Evolutionary conservation across 1,140 invertebrate genomes (phyloP), one percentile per base, ranked within the genome.

Genomic region (Aphelenchoides fujianensis): DNA sequence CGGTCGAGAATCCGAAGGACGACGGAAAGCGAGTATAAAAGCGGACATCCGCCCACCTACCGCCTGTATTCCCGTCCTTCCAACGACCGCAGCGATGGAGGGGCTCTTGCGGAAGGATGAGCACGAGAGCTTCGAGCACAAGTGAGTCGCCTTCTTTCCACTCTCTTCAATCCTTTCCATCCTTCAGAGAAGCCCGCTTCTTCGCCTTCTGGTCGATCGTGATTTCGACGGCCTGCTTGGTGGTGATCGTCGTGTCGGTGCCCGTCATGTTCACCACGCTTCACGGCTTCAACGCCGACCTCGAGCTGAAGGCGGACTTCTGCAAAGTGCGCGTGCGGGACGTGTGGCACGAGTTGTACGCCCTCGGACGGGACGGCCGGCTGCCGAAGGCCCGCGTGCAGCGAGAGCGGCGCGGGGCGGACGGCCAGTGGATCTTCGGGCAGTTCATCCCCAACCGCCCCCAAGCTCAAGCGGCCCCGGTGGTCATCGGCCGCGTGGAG

Each of bases 321-420:
- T 76, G 75, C 41, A 53, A 53, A 31, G 32, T 76, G 9, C 77
- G 77, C 12, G 64, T 76, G 52, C 79, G 73, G 34, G 78, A 76
- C 37, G 30, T 76, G 48, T 78, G 61, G 61, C 36, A 12, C n/a
- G 54, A 76, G 57, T 69, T 76, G 57, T 79, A 74, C 53, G 36
- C n/a, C 0, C 55, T 74, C 61, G 72, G 74, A 19, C 41, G 57
- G 30, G 54, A 63, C 16, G 72, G 36, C 7, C 36, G n/a, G n/a
- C 31, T 53, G 32, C 63, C 63, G 19, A 36, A 55, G 28, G 67
- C 63, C 23, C 5, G 16, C n/a, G 48, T 54, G 31, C 59, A 74
- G 12, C 74, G 71, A 41, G 23, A 32, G 41, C 48, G 63, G 57
- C 23, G 74, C 12, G 74, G 28, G 72, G 52, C 54, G 19, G 35